Evolutionary conservation across 92 coral and sea anemone genomes (phyloP), one percentile per base, ranked within the genome.

Genomic region (Paragorgia papillata): DNA sequence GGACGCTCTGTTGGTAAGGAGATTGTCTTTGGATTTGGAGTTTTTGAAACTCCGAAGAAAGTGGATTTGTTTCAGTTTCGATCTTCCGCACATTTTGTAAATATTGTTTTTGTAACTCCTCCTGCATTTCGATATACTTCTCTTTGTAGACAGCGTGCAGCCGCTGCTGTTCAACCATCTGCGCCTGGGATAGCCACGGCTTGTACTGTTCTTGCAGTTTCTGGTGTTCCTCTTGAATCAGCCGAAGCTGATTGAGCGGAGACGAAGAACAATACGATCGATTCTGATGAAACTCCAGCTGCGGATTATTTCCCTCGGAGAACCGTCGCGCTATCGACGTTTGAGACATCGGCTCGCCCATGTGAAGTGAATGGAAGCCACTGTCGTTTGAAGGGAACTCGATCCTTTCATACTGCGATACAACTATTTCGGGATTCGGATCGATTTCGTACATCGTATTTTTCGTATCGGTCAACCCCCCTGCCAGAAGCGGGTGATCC

Each of bases 71-170:
- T 6, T 68, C 75, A 6, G 57, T 26, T 32, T 71, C 78, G 64
- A 53, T 20, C 25, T 71, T 71, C 30, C 37, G 78, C 13, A 71
- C 78, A 55, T 19, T 71, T 51, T 55, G 57, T 20, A 12, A 41
- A 35, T 95, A 95, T 40, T 95, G 97, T 31, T 90, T 88, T 51
- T 91, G 90, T 32, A 95, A 84, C 74, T 95, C 97, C 61, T 95
- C 90, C 8, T 92, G 94, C 99, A 95, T 95, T 91, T 95, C 95
- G 20, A 88, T 89, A 75, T 95, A 95, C 29, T 93, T 86, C 41
- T 91, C 90, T 76, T 95, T 95, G 74, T 95, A 95, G 20, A 91
- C 99, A 0, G 96, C 67, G 69, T 95, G 99, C 12, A 89, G 55
- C 33, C 87, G 95, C 73, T 95, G 99, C 40, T 95, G 99, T 25